Conservation (phyloP, 2,113 vertebrate genomes). For the Pipra filicauda region DNA sequence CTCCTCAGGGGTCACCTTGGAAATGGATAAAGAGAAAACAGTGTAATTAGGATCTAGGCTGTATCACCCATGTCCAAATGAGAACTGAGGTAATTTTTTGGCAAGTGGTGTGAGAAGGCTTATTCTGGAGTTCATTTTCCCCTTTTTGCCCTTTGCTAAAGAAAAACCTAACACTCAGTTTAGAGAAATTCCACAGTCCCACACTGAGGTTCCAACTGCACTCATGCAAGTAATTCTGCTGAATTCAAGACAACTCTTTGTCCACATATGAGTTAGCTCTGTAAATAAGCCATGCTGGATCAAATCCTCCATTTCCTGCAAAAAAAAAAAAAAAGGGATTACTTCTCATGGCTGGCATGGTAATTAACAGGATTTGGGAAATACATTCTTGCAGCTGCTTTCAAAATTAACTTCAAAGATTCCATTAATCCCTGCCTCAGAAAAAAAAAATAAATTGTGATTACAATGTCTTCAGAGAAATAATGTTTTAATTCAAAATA, state of each 20-base stretch:
- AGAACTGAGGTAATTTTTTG: neutral
- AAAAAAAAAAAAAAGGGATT: neutral
- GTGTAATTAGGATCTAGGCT: neutral
- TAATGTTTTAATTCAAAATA: slow-evolving; percentile 61
- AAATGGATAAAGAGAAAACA: neutral
- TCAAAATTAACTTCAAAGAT: slow-evolving; percentile 65
- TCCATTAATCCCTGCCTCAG: slow-evolving; percentile 44
- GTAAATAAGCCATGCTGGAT: slow-evolving; percentile 28
- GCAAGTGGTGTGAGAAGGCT: neutral
- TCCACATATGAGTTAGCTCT: neutral
- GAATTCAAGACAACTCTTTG: neutral
- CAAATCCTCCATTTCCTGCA: slow-evolving; percentile 19
- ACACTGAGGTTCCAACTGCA: neutral
- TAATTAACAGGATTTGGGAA: slow-evolving; percentile 62
- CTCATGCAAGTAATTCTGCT: neutral
- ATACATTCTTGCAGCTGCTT: slow-evolving; percentile 49
- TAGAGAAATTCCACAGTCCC: neutral
- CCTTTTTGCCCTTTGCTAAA: neutral
- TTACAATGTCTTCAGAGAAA: slow-evolving; percentile 56
- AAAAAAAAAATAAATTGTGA: slow-evolving; percentile 8
- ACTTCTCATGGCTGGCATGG: slow-evolving; percentile 34
- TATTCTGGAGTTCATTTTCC: neutral
- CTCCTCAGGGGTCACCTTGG: neutral
- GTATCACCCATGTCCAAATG: neutral
- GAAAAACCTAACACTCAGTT: neutral